Evolutionary conservation across 2,888 invertebrate genomes (phyloP).

Genomic region (Idaea dimidiata): DNA sequence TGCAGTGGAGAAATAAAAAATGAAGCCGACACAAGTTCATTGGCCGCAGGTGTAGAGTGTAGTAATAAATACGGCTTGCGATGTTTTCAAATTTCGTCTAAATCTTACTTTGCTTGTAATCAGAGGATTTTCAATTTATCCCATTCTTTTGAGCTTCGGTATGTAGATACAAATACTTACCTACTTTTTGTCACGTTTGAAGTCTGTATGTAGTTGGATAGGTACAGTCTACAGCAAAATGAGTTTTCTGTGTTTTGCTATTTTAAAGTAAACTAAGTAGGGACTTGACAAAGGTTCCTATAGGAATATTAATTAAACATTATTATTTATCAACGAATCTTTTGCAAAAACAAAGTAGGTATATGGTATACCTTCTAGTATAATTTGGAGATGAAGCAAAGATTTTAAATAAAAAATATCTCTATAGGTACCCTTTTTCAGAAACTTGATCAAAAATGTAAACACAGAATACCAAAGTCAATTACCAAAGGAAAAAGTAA

Average conservation of each 20-base stretch:
- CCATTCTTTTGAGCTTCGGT: neutral
- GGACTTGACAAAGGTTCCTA: no score
- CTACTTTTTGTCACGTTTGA: neutral
- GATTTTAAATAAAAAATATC: no score
- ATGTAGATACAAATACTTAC: neutral
- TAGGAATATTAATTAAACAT: no score
- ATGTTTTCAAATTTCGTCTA: neutral
- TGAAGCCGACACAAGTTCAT: neutral
- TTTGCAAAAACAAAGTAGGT: no score
- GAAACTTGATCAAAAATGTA: no score
- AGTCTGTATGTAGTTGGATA: neutral
- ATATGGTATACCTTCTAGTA: no score
- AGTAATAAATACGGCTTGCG: neutral
- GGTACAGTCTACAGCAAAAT: neutral
- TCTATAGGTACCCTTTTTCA: no score
- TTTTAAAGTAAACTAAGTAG: no score
- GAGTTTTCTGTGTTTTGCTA: neutral
- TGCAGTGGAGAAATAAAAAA: neutral
- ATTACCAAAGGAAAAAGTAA: no score
- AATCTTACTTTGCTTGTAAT: neutral
- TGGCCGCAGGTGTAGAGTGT: neutral
- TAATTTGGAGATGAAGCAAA: no score
- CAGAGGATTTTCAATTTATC: neutral
- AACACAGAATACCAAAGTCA: no score
- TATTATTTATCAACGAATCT: no score